Evolutionary conservation across 2,888 invertebrate species (phyloP).

Genomic region (Pristionchus arcanus): DNA sequence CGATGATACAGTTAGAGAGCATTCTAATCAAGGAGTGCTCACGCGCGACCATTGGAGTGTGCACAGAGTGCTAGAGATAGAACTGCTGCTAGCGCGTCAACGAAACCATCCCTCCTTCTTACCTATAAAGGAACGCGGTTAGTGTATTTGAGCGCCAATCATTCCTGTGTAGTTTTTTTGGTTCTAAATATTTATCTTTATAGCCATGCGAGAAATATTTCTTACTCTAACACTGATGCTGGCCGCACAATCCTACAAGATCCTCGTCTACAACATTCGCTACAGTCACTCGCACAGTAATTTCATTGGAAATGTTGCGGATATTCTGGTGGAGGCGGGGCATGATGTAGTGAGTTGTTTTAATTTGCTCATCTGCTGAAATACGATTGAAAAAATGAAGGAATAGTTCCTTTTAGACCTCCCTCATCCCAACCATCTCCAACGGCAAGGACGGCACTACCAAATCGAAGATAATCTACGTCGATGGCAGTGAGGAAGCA

Average conservation of each 20-base stretch:
- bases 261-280: slow-evolving; percentile 60
- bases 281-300: slow-evolving; percentile 62
- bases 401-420: background rate
- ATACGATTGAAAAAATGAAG: too few relatives aligned
- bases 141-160: background rate
- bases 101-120: too few relatives aligned
- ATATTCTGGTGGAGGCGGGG: slow-evolving; percentile 62
- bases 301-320: slow-evolving; percentile 61
- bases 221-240: background rate
- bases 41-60: background rate
- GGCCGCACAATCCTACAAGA: slow-evolving; percentile 53
- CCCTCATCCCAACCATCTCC: slow-evolving; percentile 27
- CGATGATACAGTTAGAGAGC: background rate
- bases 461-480: slow-evolving; percentile 36
- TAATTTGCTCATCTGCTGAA: too few relatives aligned
- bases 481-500: background rate
- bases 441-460: slow-evolving; percentile 14
- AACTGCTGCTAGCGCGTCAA: background rate
- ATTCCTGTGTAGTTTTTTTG: background rate
- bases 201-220: background rate
- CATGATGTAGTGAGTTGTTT: slow-evolving; percentile 62
- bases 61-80: background rate
- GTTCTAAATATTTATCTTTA: background rate
- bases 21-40: background rate
- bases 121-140: background rate